phyloP scores from a whole-genome alignment of 92 coral and sea anemone genomes.

The Actinernus sp. region DNA sequence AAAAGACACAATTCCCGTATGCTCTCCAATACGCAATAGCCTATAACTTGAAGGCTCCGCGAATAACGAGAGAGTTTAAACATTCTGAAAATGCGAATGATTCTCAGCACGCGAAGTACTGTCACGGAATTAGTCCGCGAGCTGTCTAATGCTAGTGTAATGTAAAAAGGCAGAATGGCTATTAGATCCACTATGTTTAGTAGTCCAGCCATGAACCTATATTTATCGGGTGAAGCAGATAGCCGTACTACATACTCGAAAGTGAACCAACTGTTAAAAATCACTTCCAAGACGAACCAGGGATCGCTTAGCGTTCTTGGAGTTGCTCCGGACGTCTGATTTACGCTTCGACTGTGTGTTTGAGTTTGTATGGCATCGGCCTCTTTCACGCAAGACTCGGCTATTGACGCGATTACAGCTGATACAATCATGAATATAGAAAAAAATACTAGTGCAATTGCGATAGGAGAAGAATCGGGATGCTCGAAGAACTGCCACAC shows the following conservation, averaged over 20 bases:
- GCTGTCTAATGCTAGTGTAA: constrained; percentile 35
- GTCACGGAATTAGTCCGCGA: constrained; percentile 69
- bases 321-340: background rate
- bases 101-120: constrained; percentile 83
- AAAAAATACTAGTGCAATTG: constrained; percentile 73
- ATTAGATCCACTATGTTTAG: constrained; percentile 74
- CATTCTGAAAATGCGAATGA: constrained; percentile 91
- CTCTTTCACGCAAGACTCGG: constrained; percentile 61
- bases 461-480: constrained; percentile 88
- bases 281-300: constrained; percentile 77
- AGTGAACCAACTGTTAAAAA: constrained; percentile 84
- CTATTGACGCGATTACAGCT: constrained; percentile 74
- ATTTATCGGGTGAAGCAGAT: constrained; percentile 70
- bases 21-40: constrained; percentile 91
- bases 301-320: constrained; percentile 14
- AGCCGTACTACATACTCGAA: constrained; percentile 71
- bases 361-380: background rate
- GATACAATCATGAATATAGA: constrained; percentile 80
- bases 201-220: constrained; percentile 53
- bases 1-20: constrained; percentile 86
- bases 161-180: constrained; percentile 79
- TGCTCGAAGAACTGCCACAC: constrained; percentile 96
- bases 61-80: constrained; percentile 97
- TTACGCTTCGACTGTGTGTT: background rate
- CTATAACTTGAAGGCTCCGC: constrained; percentile 89